These are phyloP conservation scores for Rousettus leschenaultii DNA, from an alignment of 2,113 vertebrate genomes.

Conservation along the genomic window DNA sequence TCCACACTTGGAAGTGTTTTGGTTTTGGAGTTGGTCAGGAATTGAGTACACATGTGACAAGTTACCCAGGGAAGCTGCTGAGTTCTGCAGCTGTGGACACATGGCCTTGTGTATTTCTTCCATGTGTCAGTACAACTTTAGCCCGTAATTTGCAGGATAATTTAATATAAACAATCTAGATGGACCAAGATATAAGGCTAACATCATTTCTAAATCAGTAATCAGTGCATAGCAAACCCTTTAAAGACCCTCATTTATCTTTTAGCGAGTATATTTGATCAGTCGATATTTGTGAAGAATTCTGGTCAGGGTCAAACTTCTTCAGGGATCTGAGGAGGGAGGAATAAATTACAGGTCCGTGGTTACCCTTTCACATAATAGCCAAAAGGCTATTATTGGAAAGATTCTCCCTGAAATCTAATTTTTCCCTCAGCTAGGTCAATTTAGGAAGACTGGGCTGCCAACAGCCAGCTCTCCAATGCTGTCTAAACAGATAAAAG, in stretches of 20 bases:
- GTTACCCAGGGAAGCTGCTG: background rate
- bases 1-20: accelerated
- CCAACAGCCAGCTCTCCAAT: constrained; percentile 22
- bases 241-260: constrained; percentile 63
- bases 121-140: background rate
- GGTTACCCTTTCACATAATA: constrained; percentile 44
- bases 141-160: background rate
- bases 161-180: background rate
- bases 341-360: constrained; percentile 59
- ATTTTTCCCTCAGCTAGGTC: constrained; percentile 55
- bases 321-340: constrained; percentile 21
- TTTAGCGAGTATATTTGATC: constrained; percentile 41
- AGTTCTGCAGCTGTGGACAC: background rate
- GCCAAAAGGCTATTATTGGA: constrained; percentile 55
- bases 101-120: background rate
- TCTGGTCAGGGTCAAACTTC: constrained; percentile 57
- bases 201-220: constrained; percentile 49
- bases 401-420: constrained; percentile 56
- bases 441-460: constrained; percentile 34
- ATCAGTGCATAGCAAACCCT: constrained; percentile 21
- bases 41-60: background rate
- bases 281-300: constrained; percentile 55
- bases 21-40: background rate
- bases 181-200: background rate
- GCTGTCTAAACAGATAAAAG: constrained; percentile 43